These are phyloP conservation scores for Lanius ludovicianus DNA, from an alignment of 2,113 vertebrate genomes.

Conservation along the genomic window DNA sequence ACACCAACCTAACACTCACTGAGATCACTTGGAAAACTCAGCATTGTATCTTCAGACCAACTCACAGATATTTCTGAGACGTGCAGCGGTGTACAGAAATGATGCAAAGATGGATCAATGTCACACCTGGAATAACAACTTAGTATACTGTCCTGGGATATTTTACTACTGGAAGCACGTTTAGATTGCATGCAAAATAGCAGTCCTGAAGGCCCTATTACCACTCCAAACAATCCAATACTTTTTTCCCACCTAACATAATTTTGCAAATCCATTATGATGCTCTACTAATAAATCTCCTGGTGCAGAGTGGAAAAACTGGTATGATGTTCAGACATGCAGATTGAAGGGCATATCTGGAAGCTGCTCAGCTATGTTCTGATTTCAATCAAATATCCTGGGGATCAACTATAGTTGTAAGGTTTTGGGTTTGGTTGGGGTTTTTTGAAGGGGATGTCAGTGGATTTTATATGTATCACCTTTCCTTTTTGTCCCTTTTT, in stretches of 20 bases:
- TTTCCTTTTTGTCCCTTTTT: neutral
- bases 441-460: neutral
- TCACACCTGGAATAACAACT: neutral
- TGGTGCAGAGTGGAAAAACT: neutral
- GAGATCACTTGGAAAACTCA: neutral
- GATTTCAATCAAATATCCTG: neutral
- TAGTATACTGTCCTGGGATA: neutral
- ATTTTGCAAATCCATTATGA: neutral
- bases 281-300: neutral
- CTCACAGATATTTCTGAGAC: neutral
- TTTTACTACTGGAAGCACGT: neutral
- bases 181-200: neutral
- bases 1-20: neutral
- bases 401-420: neutral
- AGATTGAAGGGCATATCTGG: fast-evolving
- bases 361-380: neutral
- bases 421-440: neutral
- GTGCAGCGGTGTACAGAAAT: neutral
- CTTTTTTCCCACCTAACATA: neutral
- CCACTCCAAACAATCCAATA: neutral
- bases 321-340: neutral
- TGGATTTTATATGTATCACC: neutral
- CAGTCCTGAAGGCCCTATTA: neutral
- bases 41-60: neutral
- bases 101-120: neutral